Evolutionary conservation across 2,113 vertebrate genomes (phyloP).

Genomic region (Dicentrarchus labrax): DNA sequence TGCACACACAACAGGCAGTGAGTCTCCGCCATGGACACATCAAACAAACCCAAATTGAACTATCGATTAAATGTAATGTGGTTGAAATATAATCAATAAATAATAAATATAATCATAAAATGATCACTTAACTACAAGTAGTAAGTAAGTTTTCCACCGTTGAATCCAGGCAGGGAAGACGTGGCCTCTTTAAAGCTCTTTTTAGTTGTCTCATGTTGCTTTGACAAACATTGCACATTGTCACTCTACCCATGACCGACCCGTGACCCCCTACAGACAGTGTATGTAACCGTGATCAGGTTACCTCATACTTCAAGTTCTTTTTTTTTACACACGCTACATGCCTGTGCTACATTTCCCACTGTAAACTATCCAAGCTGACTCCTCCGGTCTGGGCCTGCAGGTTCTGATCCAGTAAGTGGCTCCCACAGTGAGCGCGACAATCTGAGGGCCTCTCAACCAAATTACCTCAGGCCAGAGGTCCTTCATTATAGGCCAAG

Average conservation of each 20-base stretch:
- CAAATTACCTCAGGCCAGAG: slow-evolving; percentile 51
- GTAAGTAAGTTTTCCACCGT: background rate
- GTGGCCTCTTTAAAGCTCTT: background rate
- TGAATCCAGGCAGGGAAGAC: background rate
- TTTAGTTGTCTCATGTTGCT: slow-evolving; percentile 4
- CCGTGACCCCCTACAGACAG: slow-evolving; percentile 9
- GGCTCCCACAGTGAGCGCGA: slow-evolving; percentile 45
- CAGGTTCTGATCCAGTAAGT: slow-evolving; percentile 39
- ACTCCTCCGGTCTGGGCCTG: background rate
- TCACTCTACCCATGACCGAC: background rate
- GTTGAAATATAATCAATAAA: no score
- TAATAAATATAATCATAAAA: no score
- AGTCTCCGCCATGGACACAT: no score
- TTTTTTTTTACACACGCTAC: slow-evolving; percentile 1
- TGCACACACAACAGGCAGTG: no score
- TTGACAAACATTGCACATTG: slow-evolving; percentile 1
- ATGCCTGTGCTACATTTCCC: slow-evolving; percentile 46
- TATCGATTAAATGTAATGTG: no score
- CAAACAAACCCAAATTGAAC: no score
- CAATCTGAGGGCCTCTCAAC: slow-evolving; percentile 34
- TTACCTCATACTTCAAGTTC: slow-evolving; percentile 33
- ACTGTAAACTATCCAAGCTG: slow-evolving; percentile 33
- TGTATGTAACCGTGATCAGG: background rate
- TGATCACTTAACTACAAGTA: no score
- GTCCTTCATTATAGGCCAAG: slow-evolving; percentile 39